Conservation (phyloP, 1,140 invertebrate species). For the Apolygus lucorum region DNA sequence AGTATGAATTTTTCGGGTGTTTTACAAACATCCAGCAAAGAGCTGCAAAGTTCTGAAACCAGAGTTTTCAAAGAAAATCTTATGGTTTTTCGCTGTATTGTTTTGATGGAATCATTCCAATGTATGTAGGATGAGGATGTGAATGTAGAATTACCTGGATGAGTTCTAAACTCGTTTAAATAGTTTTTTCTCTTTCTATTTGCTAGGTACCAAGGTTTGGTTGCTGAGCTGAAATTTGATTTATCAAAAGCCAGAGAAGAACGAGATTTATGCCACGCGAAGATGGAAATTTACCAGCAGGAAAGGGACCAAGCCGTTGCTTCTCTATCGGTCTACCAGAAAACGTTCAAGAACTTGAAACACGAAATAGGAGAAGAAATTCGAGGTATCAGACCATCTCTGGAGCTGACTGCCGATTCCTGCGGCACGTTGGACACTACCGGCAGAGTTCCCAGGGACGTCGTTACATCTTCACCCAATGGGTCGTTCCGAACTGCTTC, state of each 20-base stretch:
- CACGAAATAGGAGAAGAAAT: not conserved
- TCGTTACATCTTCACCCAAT: not conserved
- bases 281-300: not conserved
- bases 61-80: too few species aligned
- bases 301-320: constrained; percentile 6
- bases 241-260: not conserved
- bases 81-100: too few species aligned
- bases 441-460: not conserved
- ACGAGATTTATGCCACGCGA: not conserved
- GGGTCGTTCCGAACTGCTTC: not conserved
- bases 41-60: too few species aligned
- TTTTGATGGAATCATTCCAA: too few species aligned
- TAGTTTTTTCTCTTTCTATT: not conserved
- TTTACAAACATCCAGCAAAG: too few species aligned
- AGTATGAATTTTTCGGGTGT: too few species aligned
- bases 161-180: too few species aligned
- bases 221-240: not conserved
- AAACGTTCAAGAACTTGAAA: not conserved
- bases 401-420: not conserved
- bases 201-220: not conserved
- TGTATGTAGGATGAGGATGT: too few species aligned
- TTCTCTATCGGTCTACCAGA: not conserved
- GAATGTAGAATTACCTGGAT: too few species aligned
- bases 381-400: not conserved
- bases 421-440: not conserved